These are phyloP conservation scores for Hecatera dysodea DNA, from an alignment of 2,888 invertebrate species.

Conservation along the genomic window DNA sequence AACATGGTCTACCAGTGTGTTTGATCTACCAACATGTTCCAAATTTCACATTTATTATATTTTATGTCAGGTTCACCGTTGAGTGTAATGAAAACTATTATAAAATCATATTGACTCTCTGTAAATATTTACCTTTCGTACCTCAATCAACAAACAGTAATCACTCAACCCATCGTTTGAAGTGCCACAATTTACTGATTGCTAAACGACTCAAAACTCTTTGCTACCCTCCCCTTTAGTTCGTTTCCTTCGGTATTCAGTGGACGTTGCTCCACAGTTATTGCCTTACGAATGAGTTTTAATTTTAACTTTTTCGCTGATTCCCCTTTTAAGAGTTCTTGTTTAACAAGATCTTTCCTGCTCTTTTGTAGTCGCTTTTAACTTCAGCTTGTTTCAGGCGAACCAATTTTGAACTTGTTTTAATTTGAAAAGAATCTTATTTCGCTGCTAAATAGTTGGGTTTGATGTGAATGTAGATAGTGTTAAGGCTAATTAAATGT, in stretches of 20 bases:
- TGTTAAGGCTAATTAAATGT: too few species aligned
- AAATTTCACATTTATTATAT: too few species aligned
- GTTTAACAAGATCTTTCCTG: conserved; percentile 81
- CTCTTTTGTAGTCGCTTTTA: conserved; percentile 79
- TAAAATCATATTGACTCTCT: background rate
- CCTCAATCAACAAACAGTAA: background rate
- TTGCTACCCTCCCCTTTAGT: conserved; percentile 19
- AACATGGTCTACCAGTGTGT: too few species aligned
- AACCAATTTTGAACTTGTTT: conserved; percentile 80
- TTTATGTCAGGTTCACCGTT: too few species aligned
- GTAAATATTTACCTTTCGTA: background rate
- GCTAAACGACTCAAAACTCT: conserved; percentile 30
- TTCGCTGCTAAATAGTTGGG: conserved; percentile 66
- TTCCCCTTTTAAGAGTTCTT: conserved; percentile 79
- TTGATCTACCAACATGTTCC: too few species aligned
- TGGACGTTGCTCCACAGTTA: conserved; percentile 46
- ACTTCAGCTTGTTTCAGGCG: conserved; percentile 72
- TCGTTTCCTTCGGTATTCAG: conserved; percentile 42
- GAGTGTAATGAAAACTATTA: too few species aligned
- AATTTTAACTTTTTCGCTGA: conserved; percentile 84
- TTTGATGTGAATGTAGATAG: conserved; percentile 15
- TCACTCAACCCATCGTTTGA: conserved; percentile 35
- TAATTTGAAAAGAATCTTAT: conserved; percentile 77
- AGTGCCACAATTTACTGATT: conserved; percentile 35
- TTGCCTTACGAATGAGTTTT: conserved; percentile 78